Base-by-base conservation (phyloP, 2,888 invertebrate genomes). In the Nymphalis polychloros region DNA sequence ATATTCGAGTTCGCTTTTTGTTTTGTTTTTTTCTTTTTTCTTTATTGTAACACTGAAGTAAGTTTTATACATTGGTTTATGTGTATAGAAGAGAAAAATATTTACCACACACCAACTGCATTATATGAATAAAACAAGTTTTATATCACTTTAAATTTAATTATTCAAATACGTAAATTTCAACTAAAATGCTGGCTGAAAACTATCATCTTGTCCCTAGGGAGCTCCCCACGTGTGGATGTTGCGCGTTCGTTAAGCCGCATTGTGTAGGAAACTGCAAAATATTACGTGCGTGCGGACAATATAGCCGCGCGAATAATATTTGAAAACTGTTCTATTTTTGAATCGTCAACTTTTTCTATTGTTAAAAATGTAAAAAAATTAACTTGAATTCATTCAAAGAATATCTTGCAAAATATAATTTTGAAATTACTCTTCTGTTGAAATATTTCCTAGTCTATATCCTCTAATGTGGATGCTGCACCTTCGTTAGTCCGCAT, bases 161-260 rank as follows among this genome's bases (percentile, higher is more conserved):
- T 55, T 31, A 60, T 55, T 49, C 55, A 48, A 31, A 55, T 57
- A 23, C 61, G 50, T 46, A 50, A 52, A 67, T 62, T 63, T 49
- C 10, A 23, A 20, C 60, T 59, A 52, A 67, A 67, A 57, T 67
- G 8, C 63, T 64, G 61, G 55, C 19, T 53, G 59, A 50, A 61
- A 66, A 70, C 67, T 67, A 64, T 67, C 59, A 48, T 48, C 55
- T 49, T 35, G 31, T 57, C 67, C 63, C 57, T 19, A 47, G 53
- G 67, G 67, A 67, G 61, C 47, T 53, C 23, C 66, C 69, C 63
- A 20, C 48, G 61, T 55, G 59, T 61, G 60, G 59, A 66, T 47
- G 52, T 47, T 55, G 71, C 41, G 53, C 66, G 62, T 64, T 71
- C 71, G 69, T 71, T 71, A 66, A 69, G 71, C 71, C 57, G 63